Conservation (phyloP, 2,888 invertebrate species). For the Tachystola acroxantha region DNA sequence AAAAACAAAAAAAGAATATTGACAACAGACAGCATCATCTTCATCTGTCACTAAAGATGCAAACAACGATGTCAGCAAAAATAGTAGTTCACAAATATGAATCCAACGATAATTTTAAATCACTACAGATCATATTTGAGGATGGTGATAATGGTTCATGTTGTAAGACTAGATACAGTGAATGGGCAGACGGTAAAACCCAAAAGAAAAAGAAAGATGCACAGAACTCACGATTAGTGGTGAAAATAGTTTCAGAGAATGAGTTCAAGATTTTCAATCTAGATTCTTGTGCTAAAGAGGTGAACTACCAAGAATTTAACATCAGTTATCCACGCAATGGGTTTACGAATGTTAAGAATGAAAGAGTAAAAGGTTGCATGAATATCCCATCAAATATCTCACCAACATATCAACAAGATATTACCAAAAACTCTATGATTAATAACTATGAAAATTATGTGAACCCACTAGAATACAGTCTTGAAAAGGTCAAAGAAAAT, state of each 20-base stretch:
- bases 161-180: conserved; percentile 39
- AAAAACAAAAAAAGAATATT: not conserved
- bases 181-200: conserved; percentile 51
- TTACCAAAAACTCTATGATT: not conserved
- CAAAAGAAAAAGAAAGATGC: conserved; percentile 38
- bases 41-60: no score
- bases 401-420: not conserved
- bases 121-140: conserved; percentile 47
- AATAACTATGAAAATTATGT: conserved; percentile 15
- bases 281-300: conserved; percentile 49
- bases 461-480: conserved; percentile 59
- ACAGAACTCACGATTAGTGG: conserved; percentile 51
- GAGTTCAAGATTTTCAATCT: conserved; percentile 48
- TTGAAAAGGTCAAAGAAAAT: conserved; percentile 67
- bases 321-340: not conserved
- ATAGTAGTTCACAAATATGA: conserved; percentile 67
- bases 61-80: conserved; percentile 66
- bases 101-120: conserved; percentile 50
- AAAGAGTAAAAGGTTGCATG: not conserved
- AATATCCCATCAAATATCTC: not conserved
- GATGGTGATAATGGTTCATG: conserved; percentile 34
- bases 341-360: not conserved
- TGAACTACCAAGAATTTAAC: conserved; percentile 21
- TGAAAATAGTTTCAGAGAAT: conserved; percentile 54
- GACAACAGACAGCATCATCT: conserved; percentile 17